These are phyloP conservation scores for Pseudorasbora parva DNA, from an alignment of 2,113 vertebrate species.

Conservation along the genomic window DNA sequence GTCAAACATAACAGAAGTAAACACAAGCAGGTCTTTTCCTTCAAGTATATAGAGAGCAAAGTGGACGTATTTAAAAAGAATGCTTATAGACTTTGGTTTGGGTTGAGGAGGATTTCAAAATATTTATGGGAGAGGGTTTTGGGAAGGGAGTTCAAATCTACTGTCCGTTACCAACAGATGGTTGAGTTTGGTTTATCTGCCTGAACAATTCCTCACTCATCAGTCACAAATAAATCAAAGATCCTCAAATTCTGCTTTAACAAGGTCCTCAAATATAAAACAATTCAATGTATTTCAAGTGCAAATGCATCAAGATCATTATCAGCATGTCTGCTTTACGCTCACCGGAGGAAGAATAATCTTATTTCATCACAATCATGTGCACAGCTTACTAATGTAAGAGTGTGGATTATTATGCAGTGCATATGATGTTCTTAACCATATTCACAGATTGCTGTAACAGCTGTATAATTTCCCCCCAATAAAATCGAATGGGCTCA, in stretches of 20 bases:
- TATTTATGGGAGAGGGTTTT: not conserved
- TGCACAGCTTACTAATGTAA: not conserved
- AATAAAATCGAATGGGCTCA: not conserved
- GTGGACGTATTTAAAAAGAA: not conserved
- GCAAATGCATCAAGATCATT: conserved; percentile 16
- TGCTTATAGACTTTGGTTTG: not conserved
- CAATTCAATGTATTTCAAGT: not conserved
- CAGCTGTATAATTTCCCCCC: not conserved
- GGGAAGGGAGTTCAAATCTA: not conserved
- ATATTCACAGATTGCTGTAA: not conserved
- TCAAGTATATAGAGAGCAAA: not conserved
- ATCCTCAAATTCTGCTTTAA: not conserved
- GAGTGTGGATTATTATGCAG: not conserved
- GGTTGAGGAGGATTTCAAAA: too few species aligned
- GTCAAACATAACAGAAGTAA: too few species aligned
- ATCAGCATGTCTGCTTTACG: not conserved
- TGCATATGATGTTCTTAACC: not conserved
- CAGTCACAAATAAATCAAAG: not conserved
- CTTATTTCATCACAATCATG: not conserved
- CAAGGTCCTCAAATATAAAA: not conserved
- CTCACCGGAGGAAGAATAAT: not conserved
- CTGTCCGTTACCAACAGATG: not conserved
- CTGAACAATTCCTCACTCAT: not conserved
- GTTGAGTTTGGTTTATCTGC: not conserved
- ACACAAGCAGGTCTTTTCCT: too few species aligned